Evolutionary conservation across 2,797 vertebrate genomes (phyloP).

Genomic region (Myotis myotis): DNA sequence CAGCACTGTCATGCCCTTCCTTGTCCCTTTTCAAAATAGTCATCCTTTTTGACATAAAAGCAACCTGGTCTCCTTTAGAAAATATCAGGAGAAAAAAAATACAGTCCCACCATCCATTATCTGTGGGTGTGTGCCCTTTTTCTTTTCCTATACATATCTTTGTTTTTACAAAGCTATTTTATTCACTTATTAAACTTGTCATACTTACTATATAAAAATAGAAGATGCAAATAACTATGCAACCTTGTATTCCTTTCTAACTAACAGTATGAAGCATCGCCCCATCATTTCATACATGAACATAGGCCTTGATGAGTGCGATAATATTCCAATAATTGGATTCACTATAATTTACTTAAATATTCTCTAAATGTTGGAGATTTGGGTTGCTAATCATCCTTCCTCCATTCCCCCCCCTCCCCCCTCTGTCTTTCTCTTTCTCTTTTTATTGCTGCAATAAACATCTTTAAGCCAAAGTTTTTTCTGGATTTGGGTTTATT

Average conservation of each 20-base stretch:
- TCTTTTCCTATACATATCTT: not conserved
- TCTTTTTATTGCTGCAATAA: slow-evolving; percentile 49
- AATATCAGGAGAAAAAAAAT: not conserved
- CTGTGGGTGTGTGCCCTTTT: not conserved
- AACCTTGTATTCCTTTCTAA: not conserved
- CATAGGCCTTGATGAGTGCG: not conserved
- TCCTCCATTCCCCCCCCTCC: no score
- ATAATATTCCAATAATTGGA: not conserved
- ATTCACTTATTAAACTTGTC: not conserved
- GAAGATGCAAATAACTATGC: not conserved
- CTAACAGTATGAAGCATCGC: not conserved
- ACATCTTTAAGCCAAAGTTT: slow-evolving; percentile 46
- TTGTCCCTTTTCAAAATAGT: not conserved
- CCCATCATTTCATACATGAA: not conserved
- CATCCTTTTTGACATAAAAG: not conserved
- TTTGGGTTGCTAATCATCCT: not conserved
- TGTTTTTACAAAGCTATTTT: not conserved
- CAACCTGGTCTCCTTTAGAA: not conserved
- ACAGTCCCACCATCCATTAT: not conserved
- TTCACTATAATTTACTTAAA: slow-evolving; percentile 23
- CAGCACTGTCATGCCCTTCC: not conserved
- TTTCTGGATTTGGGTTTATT: slow-evolving; percentile 66
- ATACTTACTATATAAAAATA: not conserved
- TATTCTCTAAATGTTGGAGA: slow-evolving; percentile 9
- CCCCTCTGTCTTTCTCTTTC: not conserved